Base-by-base conservation (phyloP, 2,888 invertebrate genomes). In the Acleris emargana region DNA sequence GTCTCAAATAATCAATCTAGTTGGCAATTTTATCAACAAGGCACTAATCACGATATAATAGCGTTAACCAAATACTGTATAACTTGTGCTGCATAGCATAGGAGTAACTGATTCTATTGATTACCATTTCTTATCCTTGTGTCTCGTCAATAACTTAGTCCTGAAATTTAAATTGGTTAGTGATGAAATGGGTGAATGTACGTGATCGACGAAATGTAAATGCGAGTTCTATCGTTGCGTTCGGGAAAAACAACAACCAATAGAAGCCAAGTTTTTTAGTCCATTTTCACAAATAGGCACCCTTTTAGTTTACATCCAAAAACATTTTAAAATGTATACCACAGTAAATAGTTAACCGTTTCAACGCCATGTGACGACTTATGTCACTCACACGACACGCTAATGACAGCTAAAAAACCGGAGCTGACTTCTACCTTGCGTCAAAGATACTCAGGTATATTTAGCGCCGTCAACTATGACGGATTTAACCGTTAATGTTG, bases 51-150 rank as follows among this genome's bases (percentile, higher is more conserved):
- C 72, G 67, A 71, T 28, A 20, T 38, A 50, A 72, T 75, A 83
- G 81, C 78, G 80, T 81, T 84, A 83, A 80, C 78, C 75, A 80
- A 76, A 82, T 80, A 80, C 83, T 61, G n/a, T 17, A 17, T 45
- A 45, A n/a, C 32, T 80, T 78, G 74, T 80, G 76, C 80, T 82
- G 84, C 84, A 83, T 84, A 86, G 87, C 85, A 82, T 82, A 81
- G 78, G 78, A 79, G 71, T 79, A 74, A 77, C 72, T 73, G 73
- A 74, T 73, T 77, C 75, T 80, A 79, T 75, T 77, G 76, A 84
- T 96, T 96, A 96, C 96, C 96, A 96, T 95, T 95, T 95, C 83
- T 95, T 95, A 93, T 96, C 96, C 94, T 94, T 95, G 94, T 95
- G 96, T 94, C 96, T 95, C 91, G 96, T 95, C 94, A 96, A 95